Base-by-base conservation (phyloP, 2,113 vertebrate genomes). In the Sarotherodon lohbergeri region DNA sequence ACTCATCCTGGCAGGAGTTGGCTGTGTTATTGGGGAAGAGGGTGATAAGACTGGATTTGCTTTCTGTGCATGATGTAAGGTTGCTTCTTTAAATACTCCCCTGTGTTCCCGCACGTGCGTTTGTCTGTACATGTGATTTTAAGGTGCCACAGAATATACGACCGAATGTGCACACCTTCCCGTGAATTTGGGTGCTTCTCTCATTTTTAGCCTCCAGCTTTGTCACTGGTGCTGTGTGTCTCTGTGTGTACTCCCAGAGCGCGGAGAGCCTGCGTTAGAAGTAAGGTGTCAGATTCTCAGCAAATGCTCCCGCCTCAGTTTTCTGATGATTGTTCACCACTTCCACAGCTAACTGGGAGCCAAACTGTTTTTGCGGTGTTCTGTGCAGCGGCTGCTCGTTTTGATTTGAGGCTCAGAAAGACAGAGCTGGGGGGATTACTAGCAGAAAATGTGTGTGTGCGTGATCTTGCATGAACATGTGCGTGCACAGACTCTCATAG, bases 261-360 rank as follows among this genome's bases (percentile, higher is more conserved):
- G 19, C n/a, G 24, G 78, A 19, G 78, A 83, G 80, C 68, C 17
- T 78, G 73, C 29, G 32, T 17, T 54, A 34, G 82, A 71, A 76
- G 63, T 12, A 34, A 84, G 78, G 86, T 89, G 91, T 89, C 90
- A 89, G 84, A 91, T 84, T 88, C 87, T 88, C 80, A 54, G 34
- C 88, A 55, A 84, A 91, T 56, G 87, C 86, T 91, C 83, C 82
- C 29, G 85, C 82, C 82, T 27, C 80, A 54, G 73, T 91, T 88
- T 87, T 93, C 90, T 91, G 82, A 89, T 68, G 88, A 91, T 85
- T 85, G 79, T 76, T 91, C 87, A 68, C 83, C 56, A 83, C 84
- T 90, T 93, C 90, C 88, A 80, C 80, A 73, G 81, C 89, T 88
- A 86, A 89, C 73, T 84, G 82, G 86, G 80, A 90, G 86, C 84